These are phyloP conservation scores for Nannospalax galili DNA, from an alignment of 2,113 vertebrate genomes.

Conservation along the genomic window DNA sequence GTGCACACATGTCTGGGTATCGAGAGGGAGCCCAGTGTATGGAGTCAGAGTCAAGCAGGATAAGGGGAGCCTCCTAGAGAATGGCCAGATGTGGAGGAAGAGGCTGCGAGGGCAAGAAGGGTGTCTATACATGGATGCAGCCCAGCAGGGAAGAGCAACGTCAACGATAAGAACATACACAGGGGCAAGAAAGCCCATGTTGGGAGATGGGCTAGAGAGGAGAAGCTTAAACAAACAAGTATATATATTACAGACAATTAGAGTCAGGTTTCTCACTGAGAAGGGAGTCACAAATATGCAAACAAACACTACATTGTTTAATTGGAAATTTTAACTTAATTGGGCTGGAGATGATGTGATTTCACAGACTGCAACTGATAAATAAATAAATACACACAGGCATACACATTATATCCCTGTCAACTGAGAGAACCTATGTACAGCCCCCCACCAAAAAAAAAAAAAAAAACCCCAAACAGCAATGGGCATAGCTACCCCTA, in stretches of 20 bases:
- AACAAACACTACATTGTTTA: neutral
- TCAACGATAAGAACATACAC: neutral
- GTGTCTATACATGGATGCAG: neutral
- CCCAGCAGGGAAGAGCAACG: neutral
- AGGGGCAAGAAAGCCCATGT: neutral
- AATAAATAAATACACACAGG: neutral
- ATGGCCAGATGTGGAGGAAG: neutral
- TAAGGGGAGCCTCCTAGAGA: neutral
- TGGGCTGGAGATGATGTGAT: neutral
- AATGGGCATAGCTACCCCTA: neutral
- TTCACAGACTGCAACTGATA: neutral
- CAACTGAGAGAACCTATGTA: neutral
- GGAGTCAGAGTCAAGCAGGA: neutral
- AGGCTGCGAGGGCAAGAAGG: neutral
- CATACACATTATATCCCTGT: neutral
- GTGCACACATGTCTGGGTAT: neutral
- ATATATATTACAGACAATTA: no score
- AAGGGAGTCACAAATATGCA: neutral
- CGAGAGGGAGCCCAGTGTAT: neutral
- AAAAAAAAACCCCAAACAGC: neutral
- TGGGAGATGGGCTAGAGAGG: neutral
- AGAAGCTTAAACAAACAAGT: neutral
- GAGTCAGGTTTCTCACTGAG: neutral
- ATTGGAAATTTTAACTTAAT: neutral
- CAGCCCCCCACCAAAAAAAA: no score